These are phyloP conservation scores for Etheostoma spectabile DNA, from an alignment of 2,113 vertebrate genomes.

Conservation along the genomic window DNA sequence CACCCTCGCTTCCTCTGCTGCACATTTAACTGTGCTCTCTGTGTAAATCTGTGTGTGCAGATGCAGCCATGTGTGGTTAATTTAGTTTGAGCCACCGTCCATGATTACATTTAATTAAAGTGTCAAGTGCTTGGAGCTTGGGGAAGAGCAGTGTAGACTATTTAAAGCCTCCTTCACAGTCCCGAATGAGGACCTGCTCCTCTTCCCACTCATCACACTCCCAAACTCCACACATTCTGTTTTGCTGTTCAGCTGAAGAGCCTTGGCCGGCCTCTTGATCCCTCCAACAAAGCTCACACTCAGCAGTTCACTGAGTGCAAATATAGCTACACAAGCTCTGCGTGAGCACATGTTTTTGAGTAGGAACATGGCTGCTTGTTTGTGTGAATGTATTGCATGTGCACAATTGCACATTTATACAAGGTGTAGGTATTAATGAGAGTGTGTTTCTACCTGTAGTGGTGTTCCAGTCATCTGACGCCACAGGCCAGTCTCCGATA, in stretches of 20 bases:
- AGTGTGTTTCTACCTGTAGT: constrained; percentile 74
- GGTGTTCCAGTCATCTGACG: constrained; percentile 88
- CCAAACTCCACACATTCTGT: constrained; percentile 55
- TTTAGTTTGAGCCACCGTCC: constrained; percentile 55
- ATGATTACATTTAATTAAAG: constrained; percentile 71
- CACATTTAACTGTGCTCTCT: constrained; percentile 13
- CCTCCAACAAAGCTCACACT: constrained; percentile 43
- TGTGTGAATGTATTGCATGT: constrained; percentile 20
- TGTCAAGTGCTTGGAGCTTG: constrained; percentile 49
- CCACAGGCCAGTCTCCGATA: constrained; percentile 94
- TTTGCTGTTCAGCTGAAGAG: constrained; percentile 58
- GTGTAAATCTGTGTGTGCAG: constrained; percentile 43
- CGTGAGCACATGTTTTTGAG: constrained; percentile 34
- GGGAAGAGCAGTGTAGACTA: constrained; percentile 50
- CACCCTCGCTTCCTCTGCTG: constrained; percentile 14
- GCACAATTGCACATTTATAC: constrained; percentile 19
- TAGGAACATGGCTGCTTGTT: constrained; percentile 6
- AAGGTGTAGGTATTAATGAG: constrained; percentile 11
- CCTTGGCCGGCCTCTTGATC: constrained; percentile 45
- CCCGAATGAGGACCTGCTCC: constrained; percentile 57
- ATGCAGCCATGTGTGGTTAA: constrained; percentile 58
- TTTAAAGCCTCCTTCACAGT: constrained; percentile 64
- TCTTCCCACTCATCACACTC: constrained; percentile 54
- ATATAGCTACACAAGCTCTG: constrained; percentile 41
- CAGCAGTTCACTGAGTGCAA: constrained; percentile 43